phyloP scores from a whole-genome alignment of 2,113 vertebrate genomes.

The Hystrix brachyura region DNA sequence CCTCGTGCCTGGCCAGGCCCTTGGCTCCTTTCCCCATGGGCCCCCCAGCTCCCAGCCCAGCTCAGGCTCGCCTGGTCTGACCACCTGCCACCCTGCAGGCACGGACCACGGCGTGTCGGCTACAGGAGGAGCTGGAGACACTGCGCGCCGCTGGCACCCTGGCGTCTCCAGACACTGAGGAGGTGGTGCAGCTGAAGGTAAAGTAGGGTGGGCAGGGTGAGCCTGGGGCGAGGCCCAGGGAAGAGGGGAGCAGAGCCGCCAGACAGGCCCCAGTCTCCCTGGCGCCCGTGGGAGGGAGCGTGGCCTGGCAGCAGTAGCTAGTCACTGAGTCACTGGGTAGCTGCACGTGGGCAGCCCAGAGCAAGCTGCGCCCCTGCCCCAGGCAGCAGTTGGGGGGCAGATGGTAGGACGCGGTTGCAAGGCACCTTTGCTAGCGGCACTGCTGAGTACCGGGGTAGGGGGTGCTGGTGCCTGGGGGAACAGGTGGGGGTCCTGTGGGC shows the following conservation, averaged over 20 bases:
- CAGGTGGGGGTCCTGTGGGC: background rate
- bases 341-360: background rate
- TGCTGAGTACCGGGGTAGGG: too few species aligned
- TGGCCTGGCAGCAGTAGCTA: background rate
- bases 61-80: background rate
- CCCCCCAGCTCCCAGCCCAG: background rate
- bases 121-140: constrained; percentile 94
- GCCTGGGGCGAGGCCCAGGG: background rate
- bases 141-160: constrained; percentile 87
- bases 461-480: too few species aligned
- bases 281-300: background rate
- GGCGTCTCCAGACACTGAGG: constrained; percentile 86
- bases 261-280: background rate
- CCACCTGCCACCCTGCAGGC: constrained; percentile 84
- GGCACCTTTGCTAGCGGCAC: background rate
- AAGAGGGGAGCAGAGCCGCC: background rate
- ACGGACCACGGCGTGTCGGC: constrained; percentile 87
- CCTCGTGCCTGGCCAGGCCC: too few species aligned
- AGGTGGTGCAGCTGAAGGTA: constrained; percentile 93
- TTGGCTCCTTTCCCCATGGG: too few species aligned
- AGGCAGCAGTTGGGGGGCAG: background rate
- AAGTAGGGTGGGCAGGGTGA: background rate
- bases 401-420: background rate
- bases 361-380: background rate
- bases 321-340: background rate